phyloP scores from a whole-genome alignment of 2,113 vertebrate species.

The Pseudorasbora parva region DNA sequence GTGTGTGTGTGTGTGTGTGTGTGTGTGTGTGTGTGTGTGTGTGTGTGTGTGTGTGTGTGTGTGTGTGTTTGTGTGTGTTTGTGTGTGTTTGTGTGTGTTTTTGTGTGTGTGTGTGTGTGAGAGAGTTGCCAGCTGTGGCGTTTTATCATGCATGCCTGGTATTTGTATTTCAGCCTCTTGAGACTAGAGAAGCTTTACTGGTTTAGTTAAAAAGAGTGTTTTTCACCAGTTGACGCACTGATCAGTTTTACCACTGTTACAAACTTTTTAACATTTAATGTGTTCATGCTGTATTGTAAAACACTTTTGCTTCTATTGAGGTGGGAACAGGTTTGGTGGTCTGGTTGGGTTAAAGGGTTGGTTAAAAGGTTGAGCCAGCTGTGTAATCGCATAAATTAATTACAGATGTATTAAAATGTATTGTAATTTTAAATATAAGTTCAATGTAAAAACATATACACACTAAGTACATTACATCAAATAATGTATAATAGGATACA shows the following conservation, averaged over 20 bases:
- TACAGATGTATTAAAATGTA: not conserved
- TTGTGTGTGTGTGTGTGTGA: constrained; percentile 34
- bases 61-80: constrained; percentile 17
- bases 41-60: too few species aligned
- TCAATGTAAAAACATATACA: not conserved
- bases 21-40: constrained; percentile 41
- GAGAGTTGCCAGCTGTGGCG: constrained; percentile 65
- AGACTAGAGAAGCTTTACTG: constrained; percentile 62
- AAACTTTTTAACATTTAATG: not conserved
- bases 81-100: too few species aligned
- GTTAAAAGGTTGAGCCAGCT: not conserved
- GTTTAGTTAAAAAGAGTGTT: constrained; percentile 56
- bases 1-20: constrained; percentile 25
- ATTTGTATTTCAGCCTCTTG: constrained; percentile 71
- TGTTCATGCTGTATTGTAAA: not conserved
- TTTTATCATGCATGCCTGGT: constrained; percentile 69
- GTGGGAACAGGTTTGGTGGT: not conserved
- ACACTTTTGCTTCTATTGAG: not conserved
- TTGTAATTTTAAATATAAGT: not conserved
- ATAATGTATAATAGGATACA: not conserved
- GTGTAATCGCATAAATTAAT: not conserved
- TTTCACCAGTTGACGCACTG: constrained; percentile 48
- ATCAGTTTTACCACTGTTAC: constrained; percentile 39
- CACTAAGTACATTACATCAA: not conserved
- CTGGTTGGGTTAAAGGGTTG: not conserved